A percentile compares a stretch with the other conserved stretches of the same genome.
These are phyloP conservation scores for Hippoglossus hippoglossus DNA, from an alignment of 2,797 vertebrate species.

Conservation along the genomic window DNA sequence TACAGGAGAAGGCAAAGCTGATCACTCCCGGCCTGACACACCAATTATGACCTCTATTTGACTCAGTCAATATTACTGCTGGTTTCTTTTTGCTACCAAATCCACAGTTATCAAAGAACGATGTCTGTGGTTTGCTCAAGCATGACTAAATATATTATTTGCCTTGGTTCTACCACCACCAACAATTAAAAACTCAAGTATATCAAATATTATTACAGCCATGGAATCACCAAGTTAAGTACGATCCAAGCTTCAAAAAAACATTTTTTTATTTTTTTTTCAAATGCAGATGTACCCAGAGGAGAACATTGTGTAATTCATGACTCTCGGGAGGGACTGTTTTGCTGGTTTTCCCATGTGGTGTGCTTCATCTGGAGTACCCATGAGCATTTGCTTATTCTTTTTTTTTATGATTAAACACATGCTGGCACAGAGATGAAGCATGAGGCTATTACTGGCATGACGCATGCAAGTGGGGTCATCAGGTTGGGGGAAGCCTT, in stretches of 20 bases:
- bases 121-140: neutral
- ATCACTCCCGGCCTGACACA: slow-evolving; percentile 2
- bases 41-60: slow-evolving; percentile 27
- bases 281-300: slow-evolving; percentile 34
- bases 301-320: slow-evolving; percentile 46
- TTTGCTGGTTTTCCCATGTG: slow-evolving; percentile 68
- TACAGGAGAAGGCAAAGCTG: slow-evolving; percentile 11
- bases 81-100: slow-evolving; percentile 13
- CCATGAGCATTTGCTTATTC: slow-evolving; percentile 27
- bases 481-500: slow-evolving; percentile 46
- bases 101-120: slow-evolving; percentile 26
- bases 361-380: slow-evolving; percentile 41
- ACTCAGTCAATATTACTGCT: slow-evolving; percentile 32
- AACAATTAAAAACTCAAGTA: neutral
- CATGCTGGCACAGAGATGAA: slow-evolving; percentile 34
- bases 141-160: neutral
- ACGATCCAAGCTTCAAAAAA: slow-evolving; percentile 1
- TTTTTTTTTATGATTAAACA: slow-evolving; percentile 29
- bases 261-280: neutral
- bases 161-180: no score
- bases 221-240: neutral
- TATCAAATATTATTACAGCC: neutral
- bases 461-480: slow-evolving; percentile 18
- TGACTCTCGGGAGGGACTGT: slow-evolving; percentile 60
- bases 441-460: slow-evolving; percentile 26